Evolutionary conservation across 2,888 invertebrate genomes (phyloP), one percentile per base, ranked within the genome.

Genomic region (Mechanitis mazaeus): DNA sequence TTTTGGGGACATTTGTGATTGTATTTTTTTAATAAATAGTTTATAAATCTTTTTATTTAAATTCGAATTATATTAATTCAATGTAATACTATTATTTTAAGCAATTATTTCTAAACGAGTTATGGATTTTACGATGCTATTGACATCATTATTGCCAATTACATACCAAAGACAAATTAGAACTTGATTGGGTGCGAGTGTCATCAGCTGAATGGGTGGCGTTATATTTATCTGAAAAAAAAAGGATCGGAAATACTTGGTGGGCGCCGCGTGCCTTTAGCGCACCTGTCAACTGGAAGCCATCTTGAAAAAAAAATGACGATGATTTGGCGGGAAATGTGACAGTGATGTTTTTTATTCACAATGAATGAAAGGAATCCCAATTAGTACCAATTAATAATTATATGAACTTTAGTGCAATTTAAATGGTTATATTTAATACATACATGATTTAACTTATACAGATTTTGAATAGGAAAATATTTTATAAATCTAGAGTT

Each of bases 191-290:
- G 66, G 69, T 65, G 67, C 71, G 71, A 73, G 69, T 68, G 71
- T 69, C 71, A 69, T 56, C 66, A 67, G 66, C 77, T 79, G 78
- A 81, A 81, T 83, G 80, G 75, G 81, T 74, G 73, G 72, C 63
- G 81, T 77, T 80, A 78, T 79, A 83, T 79, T 78, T 72, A 74
- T 74, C 70, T 76, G 79, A 79, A 20, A 80, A 78, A 79, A 70
- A 75, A 71, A 72, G 67, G 70, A 69, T 72, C 69, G 69, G 69
- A 72, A 74, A 75, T 75, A 72, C 71, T 74, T 69, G 71, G 69
- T 72, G 75, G 69, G 68, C 71, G 73, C 70, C 72, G 71, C 69
- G 68, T 66, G 70, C 71, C 72, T 66, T 70, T 69, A 67, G 67
- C 68, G 69, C 74, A 74, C 73, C 73, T 75, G 74, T 75, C 71